Base-by-base conservation (phyloP, 2,888 invertebrate genomes). In the Agrotis segetum region DNA sequence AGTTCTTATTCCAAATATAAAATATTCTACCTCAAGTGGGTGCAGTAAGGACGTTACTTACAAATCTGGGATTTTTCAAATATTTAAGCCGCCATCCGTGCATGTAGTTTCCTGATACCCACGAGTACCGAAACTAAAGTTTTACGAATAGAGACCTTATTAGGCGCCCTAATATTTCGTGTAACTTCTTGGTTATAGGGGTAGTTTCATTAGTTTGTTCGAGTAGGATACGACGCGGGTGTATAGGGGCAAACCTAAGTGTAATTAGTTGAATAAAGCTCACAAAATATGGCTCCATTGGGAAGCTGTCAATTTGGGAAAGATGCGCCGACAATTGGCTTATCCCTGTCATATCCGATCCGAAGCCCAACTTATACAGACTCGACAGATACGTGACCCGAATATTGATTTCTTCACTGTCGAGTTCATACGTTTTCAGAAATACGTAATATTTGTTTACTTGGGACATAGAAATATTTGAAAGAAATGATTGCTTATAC, bases 291-390 rank as follows among this genome's bases (percentile, higher is more conserved):
- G 74, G 67, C 69, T 75, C 65, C 77, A 71, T 81, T 71, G 71
- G 69, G 75, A 79, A 83, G 77, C 83, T 85, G 87, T 88, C 88
- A 87, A 89, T 88, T 87, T 83, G 79, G 80, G 62, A 50, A 74
- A 81, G 80, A 83, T 85, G 77, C 82, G 82, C 67, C 83, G 81
- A 83, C 87, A 88, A 85, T 88, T 85, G 88, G 87, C 84, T 87
- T 90, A 87, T 88, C 88, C 90, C 77, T 86, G 88, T 88, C 88
- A 88, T 85, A 87, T 85, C 85, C 86, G 79, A 86, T 80, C 83
- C 83, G 72, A 74, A 83, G 78, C 86, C 84, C 81, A 83, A 88
- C 85, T 87, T 87, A 85, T 85, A 87, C 85, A 77, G 82, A 85
- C 83, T 86, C 82, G 74, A 85, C 87, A 87, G 82, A 88, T 87